A percentile compares a stretch with the other conserved stretches of the same genome.
Conservation (phyloP, 92 coral and sea anemone genomes). For the Epizoanthus illoricatus region DNA sequence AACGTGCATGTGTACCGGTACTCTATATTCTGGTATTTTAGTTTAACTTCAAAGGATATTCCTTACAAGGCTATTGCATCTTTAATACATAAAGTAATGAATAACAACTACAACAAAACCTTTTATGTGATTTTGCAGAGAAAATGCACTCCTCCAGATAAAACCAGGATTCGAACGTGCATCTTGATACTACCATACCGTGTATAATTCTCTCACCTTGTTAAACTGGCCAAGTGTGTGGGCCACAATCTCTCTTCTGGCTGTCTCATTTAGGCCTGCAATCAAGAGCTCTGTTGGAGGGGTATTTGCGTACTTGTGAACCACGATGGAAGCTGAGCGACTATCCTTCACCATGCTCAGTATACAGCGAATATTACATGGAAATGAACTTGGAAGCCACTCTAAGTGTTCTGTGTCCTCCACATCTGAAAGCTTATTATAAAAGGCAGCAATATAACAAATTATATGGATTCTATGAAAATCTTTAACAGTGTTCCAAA, state of each 20-base stretch:
- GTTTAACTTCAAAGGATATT: no score
- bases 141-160: no score
- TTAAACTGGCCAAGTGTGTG: slow-evolving; percentile 69
- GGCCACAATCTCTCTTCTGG: slow-evolving; percentile 63
- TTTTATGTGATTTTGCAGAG: no score
- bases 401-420: slow-evolving; percentile 51
- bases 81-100: no score
- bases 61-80: no score
- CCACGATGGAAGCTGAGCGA: slow-evolving; percentile 55
- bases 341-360: slow-evolving; percentile 66
- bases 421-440: slow-evolving; percentile 57
- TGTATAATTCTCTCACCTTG: slow-evolving; percentile 46
- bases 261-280: slow-evolving; percentile 52
- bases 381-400: slow-evolving; percentile 63
- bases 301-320: slow-evolving; percentile 22
- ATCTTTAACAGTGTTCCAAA: background rate
- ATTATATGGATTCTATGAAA: background rate
- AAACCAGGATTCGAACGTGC: no score
- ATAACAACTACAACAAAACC: no score
- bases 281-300: slow-evolving; percentile 51
- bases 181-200: no score
- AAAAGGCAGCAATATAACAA: background rate
- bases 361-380: slow-evolving; percentile 62
- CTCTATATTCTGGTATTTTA: no score
- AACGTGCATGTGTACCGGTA: no score